These are phyloP conservation scores for Rhynchotus rufescens DNA, from an alignment of 2,797 vertebrate genomes.

Conservation along the genomic window DNA sequence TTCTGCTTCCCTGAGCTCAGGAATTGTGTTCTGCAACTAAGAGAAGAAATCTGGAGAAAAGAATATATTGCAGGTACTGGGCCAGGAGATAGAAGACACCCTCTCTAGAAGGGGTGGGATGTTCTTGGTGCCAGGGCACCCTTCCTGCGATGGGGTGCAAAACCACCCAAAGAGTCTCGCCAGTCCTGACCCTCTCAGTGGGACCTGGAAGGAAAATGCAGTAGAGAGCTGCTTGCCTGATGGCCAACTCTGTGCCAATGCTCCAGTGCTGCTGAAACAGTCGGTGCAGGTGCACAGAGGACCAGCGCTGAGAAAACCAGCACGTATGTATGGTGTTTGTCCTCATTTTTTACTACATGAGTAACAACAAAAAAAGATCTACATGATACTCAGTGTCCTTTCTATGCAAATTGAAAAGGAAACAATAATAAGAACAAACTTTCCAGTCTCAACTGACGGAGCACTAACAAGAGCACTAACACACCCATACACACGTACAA, in stretches of 20 bases:
- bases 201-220: background rate
- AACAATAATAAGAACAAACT: background rate
- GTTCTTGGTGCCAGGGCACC: background rate
- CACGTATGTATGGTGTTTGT: background rate
- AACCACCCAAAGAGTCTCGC: background rate
- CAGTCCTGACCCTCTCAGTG: background rate
- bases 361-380: background rate
- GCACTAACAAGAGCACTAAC: constrained; percentile 24
- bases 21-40: background rate
- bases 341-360: background rate
- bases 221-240: background rate
- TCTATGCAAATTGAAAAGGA: background rate
- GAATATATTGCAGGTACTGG: accelerated
- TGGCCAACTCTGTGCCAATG: background rate
- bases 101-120: background rate
- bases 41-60: background rate
- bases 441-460: constrained; percentile 28
- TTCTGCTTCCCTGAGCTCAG: background rate
- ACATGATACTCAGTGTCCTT: background rate
- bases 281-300: background rate
- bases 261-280: background rate
- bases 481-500: background rate
- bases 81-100: background rate
- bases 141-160: background rate
- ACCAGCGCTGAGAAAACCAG: background rate